phyloP scores from a whole-genome alignment of 2,888 invertebrate species.

The Euphydryas editha region DNA sequence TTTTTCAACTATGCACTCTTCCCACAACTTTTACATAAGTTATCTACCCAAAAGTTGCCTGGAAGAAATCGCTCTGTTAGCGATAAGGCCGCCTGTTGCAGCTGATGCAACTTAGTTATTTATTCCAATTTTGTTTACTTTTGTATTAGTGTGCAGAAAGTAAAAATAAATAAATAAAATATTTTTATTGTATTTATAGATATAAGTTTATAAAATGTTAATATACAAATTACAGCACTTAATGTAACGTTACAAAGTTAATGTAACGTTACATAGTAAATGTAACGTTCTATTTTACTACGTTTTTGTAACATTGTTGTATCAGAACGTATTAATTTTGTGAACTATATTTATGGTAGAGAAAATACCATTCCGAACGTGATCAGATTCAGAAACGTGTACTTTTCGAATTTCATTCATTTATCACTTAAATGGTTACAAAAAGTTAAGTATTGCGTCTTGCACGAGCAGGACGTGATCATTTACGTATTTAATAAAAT shows the following conservation, averaged over 20 bases:
- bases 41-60: too few species aligned
- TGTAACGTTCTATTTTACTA: neutral
- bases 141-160: too few species aligned
- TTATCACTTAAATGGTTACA: conserved; percentile 23
- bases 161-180: too few species aligned
- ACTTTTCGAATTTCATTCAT: conserved; percentile 20
- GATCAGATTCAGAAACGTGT: conserved; percentile 20
- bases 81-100: too few species aligned
- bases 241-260: neutral
- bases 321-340: conserved; percentile 17
- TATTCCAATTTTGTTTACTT: too few species aligned
- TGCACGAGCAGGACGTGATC: conserved; percentile 9
- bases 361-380: conserved; percentile 14
- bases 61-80: too few species aligned
- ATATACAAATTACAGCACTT: neutral
- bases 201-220: too few species aligned
- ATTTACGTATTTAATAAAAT: conserved; percentile 2
- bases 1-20: too few species aligned
- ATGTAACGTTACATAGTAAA: neutral
- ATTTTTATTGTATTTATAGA: too few species aligned
- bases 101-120: too few species aligned
- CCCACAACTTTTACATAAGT: too few species aligned
- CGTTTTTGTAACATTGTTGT: conserved; percentile 13
- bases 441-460: conserved; percentile 15
- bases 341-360: conserved; percentile 20